Evolutionary conservation across 2,888 invertebrate genomes (phyloP).

Genomic region (Volucella inflata): DNA sequence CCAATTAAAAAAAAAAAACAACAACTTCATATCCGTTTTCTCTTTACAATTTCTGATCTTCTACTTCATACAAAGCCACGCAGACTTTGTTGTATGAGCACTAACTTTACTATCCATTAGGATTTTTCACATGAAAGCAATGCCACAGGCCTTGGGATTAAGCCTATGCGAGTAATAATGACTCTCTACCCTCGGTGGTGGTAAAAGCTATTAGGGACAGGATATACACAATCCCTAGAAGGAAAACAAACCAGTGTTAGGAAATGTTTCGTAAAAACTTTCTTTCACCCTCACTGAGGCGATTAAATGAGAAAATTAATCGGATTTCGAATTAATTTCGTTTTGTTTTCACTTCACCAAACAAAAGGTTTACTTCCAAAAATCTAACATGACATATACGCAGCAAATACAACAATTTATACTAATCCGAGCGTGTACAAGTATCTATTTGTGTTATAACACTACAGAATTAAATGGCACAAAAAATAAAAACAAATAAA

Average conservation of each 20-base stretch:
- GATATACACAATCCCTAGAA: neutral
- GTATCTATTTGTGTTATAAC: constrained; percentile 6
- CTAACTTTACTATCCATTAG: constrained; percentile 4
- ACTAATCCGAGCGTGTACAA: constrained; percentile 33
- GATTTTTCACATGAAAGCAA: neutral
- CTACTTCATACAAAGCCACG: neutral
- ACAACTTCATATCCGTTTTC: constrained; percentile 6
- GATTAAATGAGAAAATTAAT: constrained; percentile 68
- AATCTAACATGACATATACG: neutral
- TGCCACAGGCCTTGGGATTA: neutral
- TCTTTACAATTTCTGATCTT: constrained; percentile 30
- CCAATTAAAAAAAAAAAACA: neutral
- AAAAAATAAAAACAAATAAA: neutral
- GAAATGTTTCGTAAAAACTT: constrained; percentile 37
- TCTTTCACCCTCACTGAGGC: constrained; percentile 49
- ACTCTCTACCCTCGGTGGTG: neutral
- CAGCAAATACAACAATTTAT: constrained; percentile 13
- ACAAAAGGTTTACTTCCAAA: constrained; percentile 34
- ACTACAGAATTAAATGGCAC: too few relatives aligned
- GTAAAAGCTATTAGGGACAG: neutral
- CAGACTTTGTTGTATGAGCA: neutral
- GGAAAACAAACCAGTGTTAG: constrained; percentile 1
- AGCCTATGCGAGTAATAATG: neutral
- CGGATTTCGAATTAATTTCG: constrained; percentile 66
- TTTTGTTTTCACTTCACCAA: constrained; percentile 50